Evolutionary conservation across 2,888 invertebrate genomes (phyloP).

Genomic region (Lagria hirta): DNA sequence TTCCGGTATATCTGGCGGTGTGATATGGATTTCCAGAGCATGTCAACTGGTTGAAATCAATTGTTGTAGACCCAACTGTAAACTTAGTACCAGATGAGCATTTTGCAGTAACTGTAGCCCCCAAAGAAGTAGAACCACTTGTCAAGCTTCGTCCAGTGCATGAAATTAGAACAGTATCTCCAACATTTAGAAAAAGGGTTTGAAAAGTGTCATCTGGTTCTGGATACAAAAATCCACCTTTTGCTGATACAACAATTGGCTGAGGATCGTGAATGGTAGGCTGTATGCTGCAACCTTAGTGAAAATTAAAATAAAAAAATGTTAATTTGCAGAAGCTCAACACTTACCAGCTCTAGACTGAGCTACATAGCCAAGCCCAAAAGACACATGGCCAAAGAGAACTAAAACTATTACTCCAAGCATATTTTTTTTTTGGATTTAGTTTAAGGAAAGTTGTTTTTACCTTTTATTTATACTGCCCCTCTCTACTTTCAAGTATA

Average conservation of each 20-base stretch:
- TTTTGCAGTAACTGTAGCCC: slow-evolving; percentile 29
- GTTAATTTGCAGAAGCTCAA: background rate
- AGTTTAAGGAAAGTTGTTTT: no score
- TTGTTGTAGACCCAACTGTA: slow-evolving; percentile 27
- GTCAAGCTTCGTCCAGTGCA: slow-evolving; percentile 33
- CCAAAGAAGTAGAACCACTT: slow-evolving; percentile 15
- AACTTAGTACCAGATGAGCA: slow-evolving; percentile 40
- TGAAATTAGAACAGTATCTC: slow-evolving; percentile 26
- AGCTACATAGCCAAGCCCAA: no score
- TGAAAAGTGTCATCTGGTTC: slow-evolving; percentile 2
- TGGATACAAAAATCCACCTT: slow-evolving; percentile 18
- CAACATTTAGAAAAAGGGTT: slow-evolving; percentile 1
- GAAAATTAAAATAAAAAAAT: slow-evolving; percentile 1
- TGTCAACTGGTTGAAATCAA: slow-evolving; percentile 52
- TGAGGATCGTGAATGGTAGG: slow-evolving; percentile 16
- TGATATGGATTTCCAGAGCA: slow-evolving; percentile 53
- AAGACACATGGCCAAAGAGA: no score
- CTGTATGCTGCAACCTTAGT: slow-evolving; percentile 16
- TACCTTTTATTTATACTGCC: no score
- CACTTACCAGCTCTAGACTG: background rate
- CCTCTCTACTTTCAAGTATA: no score
- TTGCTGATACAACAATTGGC: slow-evolving; percentile 16
- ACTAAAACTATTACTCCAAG: no score
- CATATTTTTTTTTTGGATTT: no score
- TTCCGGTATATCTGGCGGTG: slow-evolving; percentile 51